Conservation (phyloP, 2,113 vertebrate species). For the Crotalus tigris region DNA sequence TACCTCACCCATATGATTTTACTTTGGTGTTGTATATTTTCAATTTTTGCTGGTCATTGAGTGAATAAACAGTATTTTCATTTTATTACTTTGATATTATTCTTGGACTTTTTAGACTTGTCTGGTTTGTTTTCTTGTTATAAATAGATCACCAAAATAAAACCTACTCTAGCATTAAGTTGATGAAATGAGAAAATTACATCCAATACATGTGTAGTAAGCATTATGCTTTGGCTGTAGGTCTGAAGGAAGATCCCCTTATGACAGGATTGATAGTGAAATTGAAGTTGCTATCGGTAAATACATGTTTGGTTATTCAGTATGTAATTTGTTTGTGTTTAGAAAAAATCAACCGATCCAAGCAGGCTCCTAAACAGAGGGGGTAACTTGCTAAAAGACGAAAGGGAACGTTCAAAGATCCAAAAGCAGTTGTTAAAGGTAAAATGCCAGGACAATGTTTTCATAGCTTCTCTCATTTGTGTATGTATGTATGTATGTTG, state of each 20-base stretch:
- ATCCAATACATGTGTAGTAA: background rate
- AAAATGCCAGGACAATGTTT: background rate
- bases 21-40: background rate
- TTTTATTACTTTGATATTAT: background rate
- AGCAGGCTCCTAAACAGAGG: slow-evolving; percentile 69
- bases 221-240: background rate
- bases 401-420: slow-evolving; percentile 61
- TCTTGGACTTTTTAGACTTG: background rate
- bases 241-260: background rate
- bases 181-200: background rate
- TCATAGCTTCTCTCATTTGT: background rate
- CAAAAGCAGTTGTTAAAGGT: slow-evolving; percentile 69
- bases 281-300: background rate
- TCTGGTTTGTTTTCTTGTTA: background rate
- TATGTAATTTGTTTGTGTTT: background rate
- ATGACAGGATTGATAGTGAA: background rate
- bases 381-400: slow-evolving; percentile 66
- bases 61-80: background rate
- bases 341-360: slow-evolving; percentile 70
- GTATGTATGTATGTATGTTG: background rate
- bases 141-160: background rate
- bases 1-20: background rate
- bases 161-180: background rate
- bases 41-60: background rate
- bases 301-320: background rate